Base-by-base conservation (phyloP, 2,888 invertebrate species). In the Patella pellucida region DNA sequence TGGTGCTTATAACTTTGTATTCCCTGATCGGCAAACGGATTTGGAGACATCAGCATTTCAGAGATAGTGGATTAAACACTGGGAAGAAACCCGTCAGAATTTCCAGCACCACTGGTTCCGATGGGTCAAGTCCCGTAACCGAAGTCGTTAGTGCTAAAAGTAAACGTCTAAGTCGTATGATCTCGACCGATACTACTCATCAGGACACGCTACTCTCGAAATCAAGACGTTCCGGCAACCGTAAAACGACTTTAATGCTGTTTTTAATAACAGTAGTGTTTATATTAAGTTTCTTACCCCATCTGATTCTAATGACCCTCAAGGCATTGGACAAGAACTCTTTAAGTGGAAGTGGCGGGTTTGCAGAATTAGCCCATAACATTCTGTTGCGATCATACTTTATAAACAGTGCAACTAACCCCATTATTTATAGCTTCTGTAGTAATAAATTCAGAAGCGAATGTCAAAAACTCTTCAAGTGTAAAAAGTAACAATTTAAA, bases 381-480 rank as follows among this genome's bases (percentile, higher is more conserved):
- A 81, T 84, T 15, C 79, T 85, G 67, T 75, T 87, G 0, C 83
- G 85, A 78, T 86, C 85, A 27, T 86, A 85, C 74, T 86, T 86
- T 56, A 81, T 86, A 56, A 86, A 86, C 81, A 84, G 82, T 76
- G 77, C 83, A 62, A 79, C 85, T 14, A 86, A 87, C 72, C 83
- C 85, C 19, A 78, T 86, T 67, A 85, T 86, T 50, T 87, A 87
- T 72, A 83, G 85, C 41, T 83, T 85, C 67, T 83, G 81, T 54
- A 85, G 85, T 77, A 72, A 72, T 16, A 80, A 82, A 52, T 87
- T 86, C 77, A 77, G 83, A 51, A 71, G 50, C 14, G 83, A 83
- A 72, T 78, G 81, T 15, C 31, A 71, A 56, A 76, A 74, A 54
- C 52, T 78, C 4, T 54, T 76, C 19, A 74, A 72, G 50, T 76